These are phyloP conservation scores for Antennarius maculatus DNA, from an alignment of 2,797 vertebrate species.

Conservation along the genomic window DNA sequence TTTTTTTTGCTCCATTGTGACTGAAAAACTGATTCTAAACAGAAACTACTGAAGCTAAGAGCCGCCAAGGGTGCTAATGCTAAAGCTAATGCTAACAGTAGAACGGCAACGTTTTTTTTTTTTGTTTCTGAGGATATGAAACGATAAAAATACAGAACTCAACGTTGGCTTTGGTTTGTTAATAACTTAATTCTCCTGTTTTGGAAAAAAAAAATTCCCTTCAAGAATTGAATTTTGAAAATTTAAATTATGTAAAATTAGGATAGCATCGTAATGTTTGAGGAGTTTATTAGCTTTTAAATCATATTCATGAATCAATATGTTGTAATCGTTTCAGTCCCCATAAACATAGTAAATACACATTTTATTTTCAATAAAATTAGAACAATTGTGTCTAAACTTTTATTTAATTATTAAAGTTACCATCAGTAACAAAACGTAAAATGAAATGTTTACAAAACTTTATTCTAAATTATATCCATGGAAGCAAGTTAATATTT, in stretches of 20 bases:
- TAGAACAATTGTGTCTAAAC: no score
- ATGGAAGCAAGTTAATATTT: no score
- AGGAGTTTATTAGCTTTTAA: not conserved
- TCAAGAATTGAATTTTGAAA: no score
- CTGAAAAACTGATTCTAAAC: not conserved
- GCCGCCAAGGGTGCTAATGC: not conserved
- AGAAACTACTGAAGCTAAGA: slow-evolving; percentile 11
- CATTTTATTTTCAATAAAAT: not conserved
- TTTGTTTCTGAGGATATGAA: no score
- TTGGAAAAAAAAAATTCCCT: not conserved
- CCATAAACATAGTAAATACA: no score
- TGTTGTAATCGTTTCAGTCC: no score
- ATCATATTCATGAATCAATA: not conserved
- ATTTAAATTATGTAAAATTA: not conserved
- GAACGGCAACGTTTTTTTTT: not conserved
- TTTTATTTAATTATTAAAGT: no score
- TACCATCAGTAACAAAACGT: no score
- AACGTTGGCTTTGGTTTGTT: not conserved
- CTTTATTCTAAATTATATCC: no score
- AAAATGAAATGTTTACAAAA: no score
- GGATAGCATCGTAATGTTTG: not conserved
- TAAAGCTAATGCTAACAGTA: no score
- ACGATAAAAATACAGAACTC: no score
- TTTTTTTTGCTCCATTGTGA: slow-evolving; percentile 16
- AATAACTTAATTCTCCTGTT: not conserved